Evolutionary conservation across 2,888 invertebrate genomes (phyloP).

Genomic region (Icerya purchasi): DNA sequence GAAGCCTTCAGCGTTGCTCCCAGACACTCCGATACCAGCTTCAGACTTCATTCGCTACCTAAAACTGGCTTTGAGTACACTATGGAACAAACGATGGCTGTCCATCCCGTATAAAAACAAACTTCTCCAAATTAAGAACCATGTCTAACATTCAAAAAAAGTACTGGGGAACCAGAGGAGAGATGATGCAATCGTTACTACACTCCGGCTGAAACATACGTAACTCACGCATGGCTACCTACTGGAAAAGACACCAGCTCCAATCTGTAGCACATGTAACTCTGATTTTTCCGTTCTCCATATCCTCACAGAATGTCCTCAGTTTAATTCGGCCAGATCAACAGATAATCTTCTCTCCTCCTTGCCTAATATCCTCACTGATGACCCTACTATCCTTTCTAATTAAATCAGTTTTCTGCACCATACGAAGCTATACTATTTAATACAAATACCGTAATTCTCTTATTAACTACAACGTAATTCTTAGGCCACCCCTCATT

Average conservation of each 20-base stretch:
- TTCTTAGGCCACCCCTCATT: no score
- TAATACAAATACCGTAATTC: no score
- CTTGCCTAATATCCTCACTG: background rate
- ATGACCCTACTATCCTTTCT: background rate
- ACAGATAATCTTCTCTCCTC: background rate
- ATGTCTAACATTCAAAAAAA: background rate
- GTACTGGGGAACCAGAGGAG: background rate
- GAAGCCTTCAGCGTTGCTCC: no score
- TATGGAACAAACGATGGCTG: background rate
- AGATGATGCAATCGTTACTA: background rate
- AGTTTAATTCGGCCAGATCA: background rate
- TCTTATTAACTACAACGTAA: no score
- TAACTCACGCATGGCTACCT: background rate
- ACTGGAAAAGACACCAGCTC: background rate
- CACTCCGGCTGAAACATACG: background rate
- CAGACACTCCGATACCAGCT: background rate
- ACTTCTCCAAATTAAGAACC: background rate
- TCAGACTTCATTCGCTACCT: background rate
- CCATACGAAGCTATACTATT: background rate
- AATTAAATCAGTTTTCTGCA: background rate
- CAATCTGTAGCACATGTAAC: background rate
- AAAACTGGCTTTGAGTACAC: background rate
- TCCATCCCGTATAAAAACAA: background rate
- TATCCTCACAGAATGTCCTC: no score
- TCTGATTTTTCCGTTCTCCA: no score